Evolutionary conservation across 2,113 vertebrate species (phyloP).

Genomic region (Microtus pennsylvanicus): DNA sequence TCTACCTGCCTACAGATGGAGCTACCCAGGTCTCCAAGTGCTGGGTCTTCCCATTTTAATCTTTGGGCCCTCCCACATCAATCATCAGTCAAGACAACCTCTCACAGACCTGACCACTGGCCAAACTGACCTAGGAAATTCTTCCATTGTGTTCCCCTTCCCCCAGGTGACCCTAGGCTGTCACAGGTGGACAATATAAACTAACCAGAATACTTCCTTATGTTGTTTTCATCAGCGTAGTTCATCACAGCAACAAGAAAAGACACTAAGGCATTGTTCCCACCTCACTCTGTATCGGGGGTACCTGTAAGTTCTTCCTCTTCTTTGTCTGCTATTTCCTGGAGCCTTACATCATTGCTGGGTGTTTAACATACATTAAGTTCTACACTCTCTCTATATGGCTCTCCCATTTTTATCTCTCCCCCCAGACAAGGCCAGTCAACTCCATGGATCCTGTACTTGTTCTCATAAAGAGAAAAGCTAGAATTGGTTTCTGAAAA

Average conservation of each 20-base stretch:
- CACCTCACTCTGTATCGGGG: background rate
- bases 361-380: conserved; percentile 3
- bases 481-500: conserved; percentile 50
- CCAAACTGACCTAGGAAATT: background rate
- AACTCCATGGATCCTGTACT: background rate
- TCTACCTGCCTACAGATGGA: background rate
- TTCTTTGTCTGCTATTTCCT: background rate
- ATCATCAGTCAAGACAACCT: background rate
- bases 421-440: background rate
- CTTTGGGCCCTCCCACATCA: background rate
- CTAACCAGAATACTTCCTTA: background rate
- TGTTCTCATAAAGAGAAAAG: conserved; percentile 37
- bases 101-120: background rate
- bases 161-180: background rate
- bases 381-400: background rate
- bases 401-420: conserved; percentile 6
- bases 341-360: background rate
- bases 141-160: no score
- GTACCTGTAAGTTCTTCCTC: background rate
- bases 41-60: background rate
- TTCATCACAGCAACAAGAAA: background rate
- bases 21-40: background rate
- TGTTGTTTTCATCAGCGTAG: background rate
- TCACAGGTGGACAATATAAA: background rate
- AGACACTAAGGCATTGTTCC: background rate